Evolutionary conservation across 1,140 invertebrate genomes (phyloP).

Genomic region (Paracyclopina nana): DNA sequence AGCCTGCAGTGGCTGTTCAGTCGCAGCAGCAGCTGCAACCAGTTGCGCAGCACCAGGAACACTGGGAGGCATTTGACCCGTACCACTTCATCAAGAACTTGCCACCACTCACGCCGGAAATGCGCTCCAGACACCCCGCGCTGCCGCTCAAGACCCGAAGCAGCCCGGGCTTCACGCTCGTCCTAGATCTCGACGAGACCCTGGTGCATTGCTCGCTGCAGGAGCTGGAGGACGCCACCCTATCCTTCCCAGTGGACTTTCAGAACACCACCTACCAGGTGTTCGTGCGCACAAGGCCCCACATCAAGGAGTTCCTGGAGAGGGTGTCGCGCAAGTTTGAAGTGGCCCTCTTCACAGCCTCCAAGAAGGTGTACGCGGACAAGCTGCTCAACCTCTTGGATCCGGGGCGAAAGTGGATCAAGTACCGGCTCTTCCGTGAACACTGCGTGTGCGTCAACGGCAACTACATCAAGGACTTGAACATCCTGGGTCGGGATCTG

Average conservation of each 20-base stretch:
- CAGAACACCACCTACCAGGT: constrained; percentile 75
- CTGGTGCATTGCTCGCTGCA: constrained; percentile 84
- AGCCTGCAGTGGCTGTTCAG: too few species aligned
- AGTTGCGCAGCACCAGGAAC: too few species aligned
- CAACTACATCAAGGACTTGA: constrained; percentile 90
- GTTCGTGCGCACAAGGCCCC: constrained; percentile 74
- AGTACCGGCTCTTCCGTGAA: constrained; percentile 72
- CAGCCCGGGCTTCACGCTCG: constrained; percentile 73
- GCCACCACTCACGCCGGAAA: constrained; percentile 65
- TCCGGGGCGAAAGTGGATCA: constrained; percentile 67
- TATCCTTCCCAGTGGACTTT: constrained; percentile 82
- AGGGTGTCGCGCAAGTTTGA: constrained; percentile 72
- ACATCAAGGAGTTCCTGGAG: constrained; percentile 76
- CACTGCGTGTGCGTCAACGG: constrained; percentile 88
- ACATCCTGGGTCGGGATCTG: constrained; percentile 75
- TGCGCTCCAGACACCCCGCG: constrained; percentile 64
- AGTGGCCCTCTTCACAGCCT: constrained; percentile 88
- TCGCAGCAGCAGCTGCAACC: too few species aligned
- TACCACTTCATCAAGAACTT: constrained; percentile 79
- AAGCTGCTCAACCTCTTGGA: constrained; percentile 81
- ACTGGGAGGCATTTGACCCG: constrained; percentile 66
- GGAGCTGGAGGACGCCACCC: constrained; percentile 71
- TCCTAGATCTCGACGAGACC: constrained; percentile 58
- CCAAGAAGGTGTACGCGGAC: constrained; percentile 86
- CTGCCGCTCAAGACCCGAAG: constrained; percentile 77